phyloP scores from a whole-genome alignment of 1,140 invertebrate genomes.

The Neoseiulus cucumeris region DNA sequence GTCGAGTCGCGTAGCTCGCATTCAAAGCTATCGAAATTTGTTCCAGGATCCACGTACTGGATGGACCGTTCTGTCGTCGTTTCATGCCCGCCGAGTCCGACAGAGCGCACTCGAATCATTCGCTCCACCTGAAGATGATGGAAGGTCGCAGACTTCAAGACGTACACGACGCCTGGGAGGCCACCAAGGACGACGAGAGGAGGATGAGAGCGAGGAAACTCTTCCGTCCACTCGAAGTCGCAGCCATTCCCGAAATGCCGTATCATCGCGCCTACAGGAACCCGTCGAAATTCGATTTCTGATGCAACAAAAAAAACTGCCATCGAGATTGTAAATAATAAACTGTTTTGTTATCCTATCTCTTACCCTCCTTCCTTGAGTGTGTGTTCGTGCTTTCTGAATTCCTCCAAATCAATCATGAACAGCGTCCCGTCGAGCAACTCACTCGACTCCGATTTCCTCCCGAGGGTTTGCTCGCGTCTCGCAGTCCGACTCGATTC shows the following conservation, averaged over 20 bases:
- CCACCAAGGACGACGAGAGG: neutral
- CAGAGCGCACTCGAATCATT: neutral
- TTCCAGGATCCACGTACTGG: neutral
- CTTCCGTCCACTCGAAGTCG: neutral
- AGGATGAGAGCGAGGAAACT: neutral
- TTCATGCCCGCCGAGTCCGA: neutral
- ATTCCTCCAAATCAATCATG: too few relatives aligned
- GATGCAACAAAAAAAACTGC: too few relatives aligned
- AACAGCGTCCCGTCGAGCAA: too few relatives aligned
- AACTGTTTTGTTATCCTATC: too few relatives aligned
- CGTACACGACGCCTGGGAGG: neutral
- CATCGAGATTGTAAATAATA: too few relatives aligned
- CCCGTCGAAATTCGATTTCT: neutral
- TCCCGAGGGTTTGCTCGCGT: too few relatives aligned
- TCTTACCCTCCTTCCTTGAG: too few relatives aligned
- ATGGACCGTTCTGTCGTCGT: neutral
- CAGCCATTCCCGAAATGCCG: neutral
- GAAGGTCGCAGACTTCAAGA: neutral
- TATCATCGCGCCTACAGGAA: slow-evolving; percentile 5
- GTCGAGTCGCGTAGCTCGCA: too few relatives aligned
- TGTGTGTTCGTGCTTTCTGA: too few relatives aligned
- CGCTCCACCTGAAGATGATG: slow-evolving; percentile 5
- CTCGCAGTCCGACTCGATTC: too few relatives aligned
- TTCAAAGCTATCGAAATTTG: too few relatives aligned
- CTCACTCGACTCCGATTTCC: too few relatives aligned